phyloP scores from a whole-genome alignment of 2,888 invertebrate genomes.

The Hyalella azteca region DNA sequence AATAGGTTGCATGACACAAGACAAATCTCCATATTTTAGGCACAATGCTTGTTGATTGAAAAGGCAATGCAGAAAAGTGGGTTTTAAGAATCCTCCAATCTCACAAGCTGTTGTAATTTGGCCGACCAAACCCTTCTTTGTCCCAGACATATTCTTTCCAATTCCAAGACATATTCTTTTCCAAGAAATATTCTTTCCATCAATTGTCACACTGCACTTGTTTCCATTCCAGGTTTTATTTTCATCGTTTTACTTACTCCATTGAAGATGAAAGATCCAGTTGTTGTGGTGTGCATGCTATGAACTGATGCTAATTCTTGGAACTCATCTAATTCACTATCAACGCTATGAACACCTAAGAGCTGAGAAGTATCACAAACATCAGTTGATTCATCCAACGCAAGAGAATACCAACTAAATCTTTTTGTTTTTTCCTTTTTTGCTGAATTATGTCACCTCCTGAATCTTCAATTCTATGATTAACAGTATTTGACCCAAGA shows the following conservation, averaged over 20 bases:
- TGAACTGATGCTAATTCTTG: conserved; percentile 40
- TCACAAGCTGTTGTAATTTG: conserved; percentile 3
- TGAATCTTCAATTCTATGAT: conserved; percentile 31
- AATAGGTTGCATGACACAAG: not conserved
- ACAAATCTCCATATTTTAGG: conserved; percentile 27
- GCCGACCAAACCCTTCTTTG: not conserved
- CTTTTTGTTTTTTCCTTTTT: not conserved
- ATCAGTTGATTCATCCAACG: conserved; percentile 39
- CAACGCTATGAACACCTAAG: not conserved
- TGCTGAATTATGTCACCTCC: conserved; percentile 17
- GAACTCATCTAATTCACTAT: conserved; percentile 18
- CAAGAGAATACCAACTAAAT: conserved; percentile 40
- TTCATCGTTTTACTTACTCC: conserved; percentile 38
- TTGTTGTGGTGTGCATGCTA: conserved; percentile 38
- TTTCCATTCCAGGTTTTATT: conserved; percentile 41
- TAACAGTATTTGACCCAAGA: conserved; percentile 5
- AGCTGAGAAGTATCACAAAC: conserved; percentile 33
- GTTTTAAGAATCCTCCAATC: conserved; percentile 1
- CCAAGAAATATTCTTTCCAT: not conserved
- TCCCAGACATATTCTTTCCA: not conserved
- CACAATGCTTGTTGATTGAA: conserved; percentile 15
- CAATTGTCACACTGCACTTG: conserved; percentile 28
- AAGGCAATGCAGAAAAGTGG: not conserved
- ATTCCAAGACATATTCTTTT: not conserved
- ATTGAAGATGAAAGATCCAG: conserved; percentile 32